These are phyloP conservation scores for Lagocephalus sceleratus DNA, from an alignment of 2,797 vertebrate species.

Conservation along the genomic window DNA sequence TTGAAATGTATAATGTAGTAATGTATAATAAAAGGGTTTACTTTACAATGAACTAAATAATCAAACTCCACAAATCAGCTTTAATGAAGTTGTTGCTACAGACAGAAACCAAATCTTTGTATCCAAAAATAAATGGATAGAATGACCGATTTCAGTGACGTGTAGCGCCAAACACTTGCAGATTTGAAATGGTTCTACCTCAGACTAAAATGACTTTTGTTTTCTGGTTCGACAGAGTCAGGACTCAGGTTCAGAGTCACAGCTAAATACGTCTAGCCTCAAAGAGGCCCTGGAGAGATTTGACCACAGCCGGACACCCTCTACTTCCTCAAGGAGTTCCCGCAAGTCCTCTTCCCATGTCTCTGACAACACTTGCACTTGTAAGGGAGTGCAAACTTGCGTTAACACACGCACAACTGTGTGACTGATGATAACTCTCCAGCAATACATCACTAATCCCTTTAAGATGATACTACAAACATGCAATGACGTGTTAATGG, in stretches of 20 bases:
- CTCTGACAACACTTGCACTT: constrained; percentile 89
- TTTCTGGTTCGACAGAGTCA: constrained; percentile 74
- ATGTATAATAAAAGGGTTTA: no score
- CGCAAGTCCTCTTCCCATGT: constrained; percentile 91
- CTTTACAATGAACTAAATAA: no score
- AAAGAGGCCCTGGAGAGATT: constrained; percentile 94
- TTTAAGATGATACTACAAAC: constrained; percentile 3
- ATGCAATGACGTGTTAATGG: constrained; percentile 2
- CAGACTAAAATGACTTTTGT: background rate
- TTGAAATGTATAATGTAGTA: no score
- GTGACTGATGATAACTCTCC: background rate
- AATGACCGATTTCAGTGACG: no score
- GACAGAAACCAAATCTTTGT: no score
- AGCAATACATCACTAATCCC: background rate
- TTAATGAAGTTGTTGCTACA: no score
- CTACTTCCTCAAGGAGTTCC: constrained; percentile 90
- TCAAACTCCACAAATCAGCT: no score
- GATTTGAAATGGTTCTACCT: no score
- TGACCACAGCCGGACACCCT: constrained; percentile 88
- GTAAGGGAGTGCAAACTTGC: constrained; percentile 73
- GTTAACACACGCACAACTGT: background rate
- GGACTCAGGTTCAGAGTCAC: constrained; percentile 90
- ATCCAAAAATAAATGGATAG: no score
- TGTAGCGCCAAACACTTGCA: no score
- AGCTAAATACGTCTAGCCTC: constrained; percentile 91